Evolutionary conservation across 2,888 invertebrate species (phyloP).

Genomic region (Lysandra coridon): DNA sequence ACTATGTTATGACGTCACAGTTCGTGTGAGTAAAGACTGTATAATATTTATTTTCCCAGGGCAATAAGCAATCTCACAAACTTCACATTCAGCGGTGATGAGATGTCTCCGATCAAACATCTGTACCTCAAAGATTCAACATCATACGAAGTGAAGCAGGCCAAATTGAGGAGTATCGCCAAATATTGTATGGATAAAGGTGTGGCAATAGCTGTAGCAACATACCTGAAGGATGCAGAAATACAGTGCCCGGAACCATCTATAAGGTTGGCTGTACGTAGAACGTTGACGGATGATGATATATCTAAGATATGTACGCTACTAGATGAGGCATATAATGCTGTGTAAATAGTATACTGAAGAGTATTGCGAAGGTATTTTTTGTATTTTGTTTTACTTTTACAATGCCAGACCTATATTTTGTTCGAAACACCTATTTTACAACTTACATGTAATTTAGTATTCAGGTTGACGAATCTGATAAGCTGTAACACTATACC

Average conservation of each 20-base stretch:
- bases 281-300: conserved; percentile 81
- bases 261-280: conserved; percentile 86
- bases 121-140: conserved; percentile 81
- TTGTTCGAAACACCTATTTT: too few species aligned
- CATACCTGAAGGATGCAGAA: conserved; percentile 85
- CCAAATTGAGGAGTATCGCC: conserved; percentile 82
- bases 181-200: conserved; percentile 83
- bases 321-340: conserved; percentile 67
- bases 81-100: conserved; percentile 79
- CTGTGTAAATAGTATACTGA: background rate
- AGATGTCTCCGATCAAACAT: conserved; percentile 87
- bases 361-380: background rate
- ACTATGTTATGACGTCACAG: background rate
- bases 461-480: too few species aligned
- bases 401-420: too few species aligned
- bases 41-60: conserved; percentile 48
- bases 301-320: conserved; percentile 69
- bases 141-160: conserved; percentile 68
- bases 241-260: conserved; percentile 84
- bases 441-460: too few species aligned
- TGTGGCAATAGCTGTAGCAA: conserved; percentile 85
- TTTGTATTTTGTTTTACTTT: too few species aligned
- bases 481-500: too few species aligned
- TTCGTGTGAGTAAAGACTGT: background rate
- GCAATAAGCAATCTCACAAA: conserved; percentile 68